Conservation (phyloP, 2,113 vertebrate genomes). For the Hyaena hyaena region DNA sequence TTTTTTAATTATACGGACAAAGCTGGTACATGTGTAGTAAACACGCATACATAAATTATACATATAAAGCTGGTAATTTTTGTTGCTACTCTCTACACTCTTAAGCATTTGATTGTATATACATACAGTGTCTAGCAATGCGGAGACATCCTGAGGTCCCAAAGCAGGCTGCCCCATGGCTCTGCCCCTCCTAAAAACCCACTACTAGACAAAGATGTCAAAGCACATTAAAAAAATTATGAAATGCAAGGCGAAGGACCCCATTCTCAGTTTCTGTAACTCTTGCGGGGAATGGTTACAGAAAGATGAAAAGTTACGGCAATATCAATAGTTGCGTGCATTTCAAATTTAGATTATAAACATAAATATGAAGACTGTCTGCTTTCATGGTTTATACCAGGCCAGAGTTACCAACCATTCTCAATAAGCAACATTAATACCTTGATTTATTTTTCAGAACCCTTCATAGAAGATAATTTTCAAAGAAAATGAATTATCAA, state of each 20-base stretch:
- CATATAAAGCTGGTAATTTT: neutral
- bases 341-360: slow-evolving; percentile 74
- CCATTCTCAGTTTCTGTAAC: slow-evolving; percentile 42
- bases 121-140: neutral
- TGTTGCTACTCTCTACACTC: slow-evolving; percentile 23
- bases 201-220: neutral
- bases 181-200: neutral
- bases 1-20: neutral
- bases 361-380: slow-evolving; percentile 78
- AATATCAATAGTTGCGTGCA: slow-evolving; percentile 63
- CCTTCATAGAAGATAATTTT: slow-evolving; percentile 72
- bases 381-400: slow-evolving; percentile 65
- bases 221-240: slow-evolving; percentile 57
- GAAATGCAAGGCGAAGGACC: slow-evolving; percentile 3
- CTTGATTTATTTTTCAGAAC: slow-evolving; percentile 72
- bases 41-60: neutral
- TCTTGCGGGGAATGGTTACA: slow-evolving; percentile 39
- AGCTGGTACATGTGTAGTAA: neutral
- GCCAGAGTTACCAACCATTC: slow-evolving; percentile 57
- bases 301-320: slow-evolving; percentile 69
- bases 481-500: slow-evolving; percentile 77
- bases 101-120: neutral
- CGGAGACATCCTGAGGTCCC: neutral
- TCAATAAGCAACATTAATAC: slow-evolving; percentile 71
- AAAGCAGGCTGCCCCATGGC: neutral